Conservation (phyloP, 2,888 invertebrate genomes). For the Rutpela maculata region DNA sequence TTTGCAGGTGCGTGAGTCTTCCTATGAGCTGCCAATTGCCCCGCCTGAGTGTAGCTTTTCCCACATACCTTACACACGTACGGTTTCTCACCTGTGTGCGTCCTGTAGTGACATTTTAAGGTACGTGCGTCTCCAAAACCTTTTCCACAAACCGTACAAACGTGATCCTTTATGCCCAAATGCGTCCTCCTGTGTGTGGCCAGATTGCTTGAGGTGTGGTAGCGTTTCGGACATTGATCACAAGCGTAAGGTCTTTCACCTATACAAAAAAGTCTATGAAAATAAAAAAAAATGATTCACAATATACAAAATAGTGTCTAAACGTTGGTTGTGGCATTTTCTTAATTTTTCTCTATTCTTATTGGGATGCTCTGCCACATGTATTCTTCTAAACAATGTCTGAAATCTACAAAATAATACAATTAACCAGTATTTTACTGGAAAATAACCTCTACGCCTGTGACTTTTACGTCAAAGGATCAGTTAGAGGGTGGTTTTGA, state of each 20-base stretch:
- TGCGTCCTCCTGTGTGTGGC: slow-evolving; percentile 70
- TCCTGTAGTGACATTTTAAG: slow-evolving; percentile 68
- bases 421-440: too few species aligned
- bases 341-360: too few species aligned
- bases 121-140: slow-evolving; percentile 69
- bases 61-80: slow-evolving; percentile 69
- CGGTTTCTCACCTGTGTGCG: slow-evolving; percentile 71
- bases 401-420: too few species aligned
- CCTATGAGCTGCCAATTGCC: slow-evolving; percentile 69
- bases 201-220: slow-evolving; percentile 70
- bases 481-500: too few species aligned
- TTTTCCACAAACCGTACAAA: slow-evolving; percentile 68
- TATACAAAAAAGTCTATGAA: slow-evolving; percentile 47
- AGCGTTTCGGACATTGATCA: slow-evolving; percentile 68
- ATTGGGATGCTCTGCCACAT: too few species aligned
- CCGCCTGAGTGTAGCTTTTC: slow-evolving; percentile 68
- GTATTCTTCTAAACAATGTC: too few species aligned
- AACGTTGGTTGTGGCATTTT: too few species aligned
- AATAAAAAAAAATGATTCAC: too few species aligned
- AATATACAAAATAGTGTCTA: too few species aligned
- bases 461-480: too few species aligned
- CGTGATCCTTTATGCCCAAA: slow-evolving; percentile 66
- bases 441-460: too few species aligned
- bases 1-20: slow-evolving; percentile 63
- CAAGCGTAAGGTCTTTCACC: slow-evolving; percentile 70